Percentiles rank a stretch among this genome's conserved stretches.
Conservation (phyloP, 2,797 vertebrate genomes). For the Geotrypetes seraphini region DNA sequence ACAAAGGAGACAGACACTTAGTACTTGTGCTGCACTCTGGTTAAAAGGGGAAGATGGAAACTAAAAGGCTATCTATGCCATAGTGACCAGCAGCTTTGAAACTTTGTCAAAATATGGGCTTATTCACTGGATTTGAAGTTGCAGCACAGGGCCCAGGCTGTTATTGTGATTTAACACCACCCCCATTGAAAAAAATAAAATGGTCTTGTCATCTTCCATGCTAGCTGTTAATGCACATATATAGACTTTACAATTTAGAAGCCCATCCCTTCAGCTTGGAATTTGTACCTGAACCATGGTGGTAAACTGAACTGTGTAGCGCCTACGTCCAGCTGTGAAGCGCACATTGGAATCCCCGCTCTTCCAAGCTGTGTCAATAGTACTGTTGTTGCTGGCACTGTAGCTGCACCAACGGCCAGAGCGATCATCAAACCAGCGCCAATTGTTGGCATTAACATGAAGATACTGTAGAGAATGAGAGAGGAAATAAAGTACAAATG, state of each 20-base stretch:
- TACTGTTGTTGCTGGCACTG: constrained; percentile 92
- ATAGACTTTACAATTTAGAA: neutral
- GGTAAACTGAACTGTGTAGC: constrained; percentile 94
- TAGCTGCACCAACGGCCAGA: constrained; percentile 96
- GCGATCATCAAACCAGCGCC: constrained; percentile 95
- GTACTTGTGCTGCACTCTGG: no score
- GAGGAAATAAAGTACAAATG: no score
- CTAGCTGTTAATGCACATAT: neutral
- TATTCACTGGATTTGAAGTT: no score
- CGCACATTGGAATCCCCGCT: constrained; percentile 87
- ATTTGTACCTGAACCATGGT: constrained; percentile 93
- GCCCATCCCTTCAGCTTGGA: no score
- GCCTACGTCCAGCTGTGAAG: constrained; percentile 86
- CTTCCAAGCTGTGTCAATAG: constrained; percentile 88
- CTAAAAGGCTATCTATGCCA: no score
- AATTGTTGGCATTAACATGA: constrained; percentile 90
- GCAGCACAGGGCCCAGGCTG: neutral
- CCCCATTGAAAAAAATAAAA: neutral
- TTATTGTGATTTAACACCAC: neutral
- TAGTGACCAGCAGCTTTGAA: no score
- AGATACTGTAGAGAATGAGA: constrained; percentile 60
- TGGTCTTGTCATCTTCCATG: neutral
- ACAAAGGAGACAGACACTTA: no score
- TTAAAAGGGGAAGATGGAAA: no score
- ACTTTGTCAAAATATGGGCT: no score